A percentile compares a stretch with the other conserved stretches of the same genome.
phyloP scores from a whole-genome alignment of 1,140 invertebrate species.

The Scaptomyza montana region DNA sequence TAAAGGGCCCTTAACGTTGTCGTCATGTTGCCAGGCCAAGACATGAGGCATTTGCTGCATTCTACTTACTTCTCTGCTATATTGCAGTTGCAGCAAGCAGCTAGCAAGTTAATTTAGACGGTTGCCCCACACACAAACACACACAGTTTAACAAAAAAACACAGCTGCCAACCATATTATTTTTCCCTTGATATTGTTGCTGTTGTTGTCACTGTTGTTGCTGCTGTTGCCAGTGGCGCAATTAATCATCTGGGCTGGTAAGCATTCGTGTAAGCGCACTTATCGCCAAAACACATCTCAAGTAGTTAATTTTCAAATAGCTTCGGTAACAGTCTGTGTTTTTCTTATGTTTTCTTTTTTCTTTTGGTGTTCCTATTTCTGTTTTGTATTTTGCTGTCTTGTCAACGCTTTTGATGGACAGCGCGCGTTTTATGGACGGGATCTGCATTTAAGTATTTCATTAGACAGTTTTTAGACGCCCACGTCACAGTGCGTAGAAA shows the following conservation, averaged over 20 bases:
- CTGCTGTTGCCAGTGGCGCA: constrained; percentile 41
- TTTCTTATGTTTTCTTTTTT: constrained; percentile 1
- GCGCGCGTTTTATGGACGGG: constrained; percentile 19
- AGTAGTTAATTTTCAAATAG: constrained; percentile 80
- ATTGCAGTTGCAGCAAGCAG: constrained; percentile 33
- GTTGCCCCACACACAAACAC: constrained; percentile 21
- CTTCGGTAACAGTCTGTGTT: constrained; percentile 66
- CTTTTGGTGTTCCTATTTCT: background rate
- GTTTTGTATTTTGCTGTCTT: constrained; percentile 25
- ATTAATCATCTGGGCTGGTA: constrained; percentile 78
- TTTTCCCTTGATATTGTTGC: constrained; percentile 38
- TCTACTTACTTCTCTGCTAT: constrained; percentile 25
- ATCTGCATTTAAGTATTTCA: constrained; percentile 67
- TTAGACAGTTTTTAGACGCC: constrained; percentile 58
- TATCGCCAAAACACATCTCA: constrained; percentile 76
- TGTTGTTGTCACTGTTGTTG: constrained; percentile 23
- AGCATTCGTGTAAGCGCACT: constrained; percentile 80
- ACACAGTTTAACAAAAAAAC: constrained; percentile 35
- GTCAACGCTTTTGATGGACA: constrained; percentile 75
- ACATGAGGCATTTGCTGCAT: constrained; percentile 65
- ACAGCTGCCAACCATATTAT: constrained; percentile 76
- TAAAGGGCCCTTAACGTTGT: constrained; percentile 67
- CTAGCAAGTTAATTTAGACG: constrained; percentile 77
- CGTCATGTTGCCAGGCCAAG: constrained; percentile 65
- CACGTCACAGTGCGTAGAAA: constrained; percentile 32